Evolutionary conservation across 2,797 vertebrate species (phyloP), one percentile per base, ranked within the genome.

Genomic region (Sebastes flavidus): DNA sequence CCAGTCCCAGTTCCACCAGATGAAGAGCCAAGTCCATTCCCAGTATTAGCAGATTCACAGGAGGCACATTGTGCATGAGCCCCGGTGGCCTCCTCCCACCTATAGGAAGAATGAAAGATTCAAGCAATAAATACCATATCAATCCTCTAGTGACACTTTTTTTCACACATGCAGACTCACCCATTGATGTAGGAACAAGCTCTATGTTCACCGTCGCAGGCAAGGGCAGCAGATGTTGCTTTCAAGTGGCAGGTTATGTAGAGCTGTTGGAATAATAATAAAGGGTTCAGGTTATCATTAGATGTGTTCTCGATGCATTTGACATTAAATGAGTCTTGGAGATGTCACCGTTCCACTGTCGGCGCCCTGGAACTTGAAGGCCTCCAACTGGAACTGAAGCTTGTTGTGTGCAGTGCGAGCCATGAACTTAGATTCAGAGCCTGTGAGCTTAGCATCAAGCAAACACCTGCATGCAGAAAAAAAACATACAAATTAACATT

Each of bases 221-320:
- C 0, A 20, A 32, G 0, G 4, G 67, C 13, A 24, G 83, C 5
- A 16, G 87, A 72, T 29, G 89, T 86, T 76, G 93, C 95, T 81
- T 65, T 91, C 85, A 96, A 61, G n/a, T 89, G 22, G 65, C 96
- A 96, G 55, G 94, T 91, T 55, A 96, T 88, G 78, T 94, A 95
- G 59, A 95, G 25, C 95, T 96, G 65, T 77, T 60, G 25, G 72
- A 78, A 72, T 6, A 30, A 20, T 8, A 14, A 2, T 38, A 14
- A 76, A 9, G 20, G 20, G n/a, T 58, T 36, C 52, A 8, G 10
- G 8, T 49, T 27, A 32, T 58, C 70, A 46, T 27, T 25, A 29
- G 2, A n/a, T 46, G 14, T 42, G 2, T 71, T 42, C 30, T 29
- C 20, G 3, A 2, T 72, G 46, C 4, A 32, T 46, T 77, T 25